phyloP scores from a whole-genome alignment of 2,888 invertebrate genomes.

The Apotomis betuletana region DNA sequence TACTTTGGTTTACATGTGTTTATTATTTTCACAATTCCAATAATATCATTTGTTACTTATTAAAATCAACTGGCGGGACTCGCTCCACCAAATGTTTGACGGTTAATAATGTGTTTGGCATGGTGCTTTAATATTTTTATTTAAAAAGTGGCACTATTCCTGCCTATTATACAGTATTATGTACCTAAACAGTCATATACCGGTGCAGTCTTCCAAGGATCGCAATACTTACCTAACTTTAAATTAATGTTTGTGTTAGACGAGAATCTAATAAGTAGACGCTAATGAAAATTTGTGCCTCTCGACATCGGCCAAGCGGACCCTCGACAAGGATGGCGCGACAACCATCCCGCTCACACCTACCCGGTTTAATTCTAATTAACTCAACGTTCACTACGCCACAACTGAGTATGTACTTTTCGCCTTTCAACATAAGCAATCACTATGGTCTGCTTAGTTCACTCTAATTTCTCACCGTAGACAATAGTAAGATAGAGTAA shows the following conservation, averaged over 20 bases:
- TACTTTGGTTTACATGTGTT: constrained; percentile 27
- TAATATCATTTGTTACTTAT: constrained; percentile 20
- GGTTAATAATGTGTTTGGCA: constrained; percentile 70
- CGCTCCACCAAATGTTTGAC: constrained; percentile 36
- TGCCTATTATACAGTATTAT: constrained; percentile 72
- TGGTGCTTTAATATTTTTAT: constrained; percentile 76
- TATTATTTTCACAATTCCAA: constrained; percentile 27
- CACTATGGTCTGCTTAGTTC: constrained; percentile 24
- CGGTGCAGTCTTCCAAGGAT: constrained; percentile 77
- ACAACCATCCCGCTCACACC: constrained; percentile 15
- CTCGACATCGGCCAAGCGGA: constrained; percentile 50
- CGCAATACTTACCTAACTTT: constrained; percentile 56
- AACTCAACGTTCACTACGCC: constrained; percentile 25
- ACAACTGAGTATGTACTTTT: constrained; percentile 35
- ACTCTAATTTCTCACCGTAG: constrained; percentile 32
- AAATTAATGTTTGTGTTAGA: constrained; percentile 47
- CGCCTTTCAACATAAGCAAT: constrained; percentile 34
- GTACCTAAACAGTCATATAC: constrained; percentile 66
- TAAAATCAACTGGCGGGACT: constrained; percentile 13
- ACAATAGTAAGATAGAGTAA: constrained; percentile 36
- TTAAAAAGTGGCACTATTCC: constrained; percentile 65
- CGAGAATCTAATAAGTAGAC: constrained; percentile 29
- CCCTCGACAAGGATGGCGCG: constrained; percentile 27
- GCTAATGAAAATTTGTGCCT: constrained; percentile 50
- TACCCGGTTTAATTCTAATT: constrained; percentile 18